These are phyloP conservation scores for Python bivittatus DNA, from an alignment of 2,113 vertebrate genomes.

Conservation along the genomic window DNA sequence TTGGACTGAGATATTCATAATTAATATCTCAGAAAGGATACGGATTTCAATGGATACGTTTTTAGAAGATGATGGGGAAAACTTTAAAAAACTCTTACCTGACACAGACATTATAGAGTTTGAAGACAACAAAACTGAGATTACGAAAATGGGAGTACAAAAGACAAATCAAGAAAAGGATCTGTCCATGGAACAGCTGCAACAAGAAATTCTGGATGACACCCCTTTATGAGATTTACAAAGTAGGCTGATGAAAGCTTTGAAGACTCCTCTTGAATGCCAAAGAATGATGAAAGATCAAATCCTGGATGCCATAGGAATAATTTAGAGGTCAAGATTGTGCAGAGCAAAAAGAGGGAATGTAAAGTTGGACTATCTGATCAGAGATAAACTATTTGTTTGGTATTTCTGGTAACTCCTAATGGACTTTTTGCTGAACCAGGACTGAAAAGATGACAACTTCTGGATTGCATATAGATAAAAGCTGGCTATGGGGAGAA, in stretches of 20 bases:
- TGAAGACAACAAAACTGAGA: background rate
- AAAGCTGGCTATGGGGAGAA: background rate
- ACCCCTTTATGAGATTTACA: background rate
- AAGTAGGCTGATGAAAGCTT: background rate
- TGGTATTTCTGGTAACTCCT: background rate
- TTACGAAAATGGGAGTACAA: background rate
- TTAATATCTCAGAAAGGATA: background rate
- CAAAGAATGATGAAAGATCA: background rate
- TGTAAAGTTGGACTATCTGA: background rate
- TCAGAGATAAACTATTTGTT: background rate
- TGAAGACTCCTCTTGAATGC: background rate
- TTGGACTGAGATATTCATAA: too few relatives aligned
- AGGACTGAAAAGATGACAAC: background rate
- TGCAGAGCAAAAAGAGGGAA: background rate
- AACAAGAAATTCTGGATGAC: background rate
- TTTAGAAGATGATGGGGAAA: background rate
- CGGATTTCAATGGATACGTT: background rate
- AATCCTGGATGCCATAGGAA: background rate
- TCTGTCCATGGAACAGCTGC: background rate
- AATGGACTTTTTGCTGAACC: background rate
- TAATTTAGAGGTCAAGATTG: background rate
- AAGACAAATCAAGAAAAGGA: background rate
- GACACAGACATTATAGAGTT: background rate
- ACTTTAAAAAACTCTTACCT: background rate
- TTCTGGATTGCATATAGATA: background rate